Evolutionary conservation across 2,888 invertebrate species (phyloP), one percentile per base, ranked within the genome.

Genomic region (Ptycholaimellus sp.): DNA sequence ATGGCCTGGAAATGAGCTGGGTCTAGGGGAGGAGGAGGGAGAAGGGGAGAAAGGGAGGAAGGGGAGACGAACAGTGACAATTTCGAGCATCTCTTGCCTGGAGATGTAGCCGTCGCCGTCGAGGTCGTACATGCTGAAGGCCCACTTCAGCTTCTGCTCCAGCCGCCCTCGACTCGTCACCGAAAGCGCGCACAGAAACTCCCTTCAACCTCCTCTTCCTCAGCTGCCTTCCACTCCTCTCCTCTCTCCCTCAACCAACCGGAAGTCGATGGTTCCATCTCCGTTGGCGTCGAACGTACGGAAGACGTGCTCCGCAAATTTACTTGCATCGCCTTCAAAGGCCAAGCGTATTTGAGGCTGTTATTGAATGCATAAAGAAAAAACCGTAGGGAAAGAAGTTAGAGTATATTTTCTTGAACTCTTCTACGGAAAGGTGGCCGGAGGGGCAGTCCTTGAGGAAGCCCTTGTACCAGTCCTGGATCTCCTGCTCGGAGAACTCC

Each of bases 371-470:
- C 90, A 58, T 90, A 87, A n/a, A n/a, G n/a, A n/a, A n/a, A n/a
- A n/a, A n/a, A n/a, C n/a, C n/a, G n/a, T n/a, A n/a, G 2, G 93
- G 93, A 59, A 93, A 93, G 65, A 93, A 93, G 62, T 93, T 90
- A 46, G 85, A 85, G 61, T 90, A 90, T 60, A 93, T 90, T 69
- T 90, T 93, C 64, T 93, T 93, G 63, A 93, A 93, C 62, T 93
- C 90, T 58, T 90, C 87, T 39, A 90, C 85, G 34, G 83, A 82
- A 46, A 93, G 69, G 60, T 87, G 81, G 40, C 90, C 90, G 59
- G 78, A 81, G 16, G 90, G 90, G 58, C 90, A 93, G 65, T 93
- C 90, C 65, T 93, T 93, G 48, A 90, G 65, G 64, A 93, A 93
- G 40, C 90, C 90, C 18, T 43, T 60, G 67, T 93, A 93, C 93